Conservation (phyloP, 2,113 vertebrate genomes). For the Hydrochoerus hydrochaeris region DNA sequence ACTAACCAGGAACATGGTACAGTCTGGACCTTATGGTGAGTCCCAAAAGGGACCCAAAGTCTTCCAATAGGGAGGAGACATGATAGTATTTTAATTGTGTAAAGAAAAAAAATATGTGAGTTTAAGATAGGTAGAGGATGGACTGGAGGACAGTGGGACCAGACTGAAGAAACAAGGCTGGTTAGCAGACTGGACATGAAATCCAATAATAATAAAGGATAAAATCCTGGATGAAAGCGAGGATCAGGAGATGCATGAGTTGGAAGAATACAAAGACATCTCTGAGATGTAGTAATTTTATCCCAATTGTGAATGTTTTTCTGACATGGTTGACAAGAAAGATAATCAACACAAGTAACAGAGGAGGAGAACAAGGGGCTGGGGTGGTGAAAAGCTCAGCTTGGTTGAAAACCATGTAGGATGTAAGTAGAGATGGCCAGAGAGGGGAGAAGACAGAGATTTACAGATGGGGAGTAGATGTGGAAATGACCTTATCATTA, state of each 20-base stretch:
- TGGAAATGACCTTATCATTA: neutral
- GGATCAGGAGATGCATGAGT: no score
- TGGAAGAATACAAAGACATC: neutral
- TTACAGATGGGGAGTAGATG: accelerated
- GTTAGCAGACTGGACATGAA: neutral
- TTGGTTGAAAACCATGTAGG: no score
- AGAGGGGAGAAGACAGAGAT: neutral
- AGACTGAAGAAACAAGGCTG: neutral
- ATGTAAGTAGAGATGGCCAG: neutral
- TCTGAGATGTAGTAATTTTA: neutral
- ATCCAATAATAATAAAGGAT: neutral
- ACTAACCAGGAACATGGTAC: neutral
- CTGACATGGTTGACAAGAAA: neutral
- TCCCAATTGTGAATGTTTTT: neutral
- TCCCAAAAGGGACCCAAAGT: neutral
- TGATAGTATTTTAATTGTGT: neutral
- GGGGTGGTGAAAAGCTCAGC: neutral
- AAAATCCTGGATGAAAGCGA: neutral
- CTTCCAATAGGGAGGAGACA: neutral
- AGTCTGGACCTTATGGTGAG: neutral
- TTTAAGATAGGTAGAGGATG: neutral
- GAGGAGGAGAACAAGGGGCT: neutral
- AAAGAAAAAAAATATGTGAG: neutral
- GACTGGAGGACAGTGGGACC: no score
- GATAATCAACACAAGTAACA: neutral